Conservation (phyloP, 2,113 vertebrate genomes). For the Paramisgurnus dabryanus region DNA sequence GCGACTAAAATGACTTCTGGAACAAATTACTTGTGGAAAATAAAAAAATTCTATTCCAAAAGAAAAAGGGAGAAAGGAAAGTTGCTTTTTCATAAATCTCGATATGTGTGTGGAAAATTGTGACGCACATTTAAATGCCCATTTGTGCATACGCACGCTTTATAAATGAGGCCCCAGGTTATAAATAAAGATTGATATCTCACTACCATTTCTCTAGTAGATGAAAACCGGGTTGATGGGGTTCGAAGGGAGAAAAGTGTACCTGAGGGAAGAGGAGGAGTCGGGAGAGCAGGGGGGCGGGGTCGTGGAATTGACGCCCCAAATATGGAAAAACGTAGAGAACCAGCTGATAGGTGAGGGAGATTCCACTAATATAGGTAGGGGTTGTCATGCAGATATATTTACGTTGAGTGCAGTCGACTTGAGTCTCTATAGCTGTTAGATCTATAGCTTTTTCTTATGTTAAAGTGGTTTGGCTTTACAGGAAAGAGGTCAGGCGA, state of each 20-base stretch:
- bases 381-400: background rate
- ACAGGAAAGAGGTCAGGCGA: conserved; percentile 84
- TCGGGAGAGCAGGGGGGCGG: conserved; percentile 69
- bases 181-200: background rate
- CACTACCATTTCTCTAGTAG: conserved; percentile 54
- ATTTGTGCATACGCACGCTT: no score
- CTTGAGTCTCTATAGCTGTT: background rate
- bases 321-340: conserved; percentile 33
- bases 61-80: no score
- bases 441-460: background rate
- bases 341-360: conserved; percentile 40
- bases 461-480: conserved; percentile 55
- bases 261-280: conserved; percentile 73
- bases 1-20: no score
- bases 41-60: no score
- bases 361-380: background rate
- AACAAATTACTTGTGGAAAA: no score
- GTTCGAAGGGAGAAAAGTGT: conserved; percentile 69
- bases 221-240: conserved; percentile 82
- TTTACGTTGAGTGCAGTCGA: background rate
- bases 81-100: no score
- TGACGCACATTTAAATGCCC: no score
- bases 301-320: conserved; percentile 41
- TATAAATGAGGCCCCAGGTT: background rate
- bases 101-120: no score